These are phyloP conservation scores for Drosophila acutilabella DNA, from an alignment of 2,888 invertebrate genomes.

Conservation along the genomic window DNA sequence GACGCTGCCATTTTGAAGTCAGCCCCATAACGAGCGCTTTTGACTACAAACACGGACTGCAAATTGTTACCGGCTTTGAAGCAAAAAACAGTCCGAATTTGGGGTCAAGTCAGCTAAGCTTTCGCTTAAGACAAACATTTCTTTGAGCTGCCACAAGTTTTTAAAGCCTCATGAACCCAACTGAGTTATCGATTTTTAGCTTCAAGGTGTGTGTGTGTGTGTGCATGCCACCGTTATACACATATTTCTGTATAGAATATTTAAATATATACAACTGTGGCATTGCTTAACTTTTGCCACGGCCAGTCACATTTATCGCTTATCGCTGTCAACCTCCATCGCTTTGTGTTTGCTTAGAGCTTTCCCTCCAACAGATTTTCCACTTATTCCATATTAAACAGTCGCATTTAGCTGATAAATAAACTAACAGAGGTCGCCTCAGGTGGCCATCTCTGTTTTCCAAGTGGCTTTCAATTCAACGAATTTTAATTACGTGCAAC, in stretches of 20 bases:
- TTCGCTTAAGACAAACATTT: slow-evolving; percentile 17
- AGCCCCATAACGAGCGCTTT: slow-evolving; percentile 7
- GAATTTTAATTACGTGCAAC: slow-evolving; percentile 76
- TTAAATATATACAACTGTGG: slow-evolving; percentile 25
- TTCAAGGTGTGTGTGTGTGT: slow-evolving; percentile 1
- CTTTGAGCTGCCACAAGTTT: slow-evolving; percentile 39
- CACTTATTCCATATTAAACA: slow-evolving; percentile 65
- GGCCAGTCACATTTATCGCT: slow-evolving; percentile 41
- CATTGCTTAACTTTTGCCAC: slow-evolving; percentile 52
- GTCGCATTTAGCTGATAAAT: slow-evolving; percentile 33
- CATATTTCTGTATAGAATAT: slow-evolving; percentile 25
- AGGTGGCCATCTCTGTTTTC: slow-evolving; percentile 15
- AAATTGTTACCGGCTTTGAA: background rate
- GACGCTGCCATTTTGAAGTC: slow-evolving; percentile 49
- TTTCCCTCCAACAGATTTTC: slow-evolving; percentile 34
- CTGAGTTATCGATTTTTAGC: slow-evolving; percentile 68
- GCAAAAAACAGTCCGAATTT: background rate
- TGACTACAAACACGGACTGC: background rate
- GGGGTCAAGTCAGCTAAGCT: slow-evolving; percentile 3
- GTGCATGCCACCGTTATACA: slow-evolving; percentile 6
- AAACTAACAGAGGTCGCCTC: slow-evolving; percentile 24
- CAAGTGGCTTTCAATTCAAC: slow-evolving; percentile 62
- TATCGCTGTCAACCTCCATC: slow-evolving; percentile 50
- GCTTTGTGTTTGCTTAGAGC: slow-evolving; percentile 44
- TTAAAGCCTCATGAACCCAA: slow-evolving; percentile 44